phyloP scores from a whole-genome alignment of 1,140 invertebrate genomes.

The Philotrypesis tridentata region DNA sequence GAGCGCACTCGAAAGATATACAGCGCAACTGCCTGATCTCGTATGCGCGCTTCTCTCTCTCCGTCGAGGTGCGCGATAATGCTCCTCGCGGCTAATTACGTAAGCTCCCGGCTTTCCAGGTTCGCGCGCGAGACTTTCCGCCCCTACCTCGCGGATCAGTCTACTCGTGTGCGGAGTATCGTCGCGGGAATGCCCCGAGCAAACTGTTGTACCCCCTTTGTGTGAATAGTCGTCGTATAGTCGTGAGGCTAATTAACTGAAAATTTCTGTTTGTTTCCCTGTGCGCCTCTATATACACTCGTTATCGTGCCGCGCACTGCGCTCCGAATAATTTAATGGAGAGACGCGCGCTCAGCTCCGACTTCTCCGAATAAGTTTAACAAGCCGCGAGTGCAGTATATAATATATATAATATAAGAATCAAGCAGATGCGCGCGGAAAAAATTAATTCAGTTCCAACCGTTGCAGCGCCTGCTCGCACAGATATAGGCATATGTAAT shows the following conservation, averaged over 20 bases:
- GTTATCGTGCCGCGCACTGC: no score
- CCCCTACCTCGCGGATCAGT: background rate
- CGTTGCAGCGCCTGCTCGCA: background rate
- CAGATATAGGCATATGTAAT: no score
- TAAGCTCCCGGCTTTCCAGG: slow-evolving; percentile 20
- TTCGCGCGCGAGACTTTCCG: slow-evolving; percentile 11
- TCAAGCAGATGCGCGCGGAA: background rate
- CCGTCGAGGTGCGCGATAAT: background rate
- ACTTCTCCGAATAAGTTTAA: no score
- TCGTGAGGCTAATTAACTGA: slow-evolving; percentile 35
- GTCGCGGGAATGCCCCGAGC: background rate
- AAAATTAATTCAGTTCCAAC: background rate
- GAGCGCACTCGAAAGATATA: no score
- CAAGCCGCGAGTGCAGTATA: no score
- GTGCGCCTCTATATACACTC: background rate
- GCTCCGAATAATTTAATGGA: no score
- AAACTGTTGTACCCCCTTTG: no score
- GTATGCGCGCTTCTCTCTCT: no score
- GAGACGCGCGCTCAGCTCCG: no score
- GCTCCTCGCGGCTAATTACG: slow-evolving; percentile 17
- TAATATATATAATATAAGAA: background rate
- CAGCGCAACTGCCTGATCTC: no score
- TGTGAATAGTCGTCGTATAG: background rate
- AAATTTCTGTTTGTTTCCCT: slow-evolving; percentile 25
- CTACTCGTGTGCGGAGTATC: background rate